Evolutionary conservation across 92 coral and sea anemone genomes (phyloP).

Genomic region (Desmophyllum pertusum): DNA sequence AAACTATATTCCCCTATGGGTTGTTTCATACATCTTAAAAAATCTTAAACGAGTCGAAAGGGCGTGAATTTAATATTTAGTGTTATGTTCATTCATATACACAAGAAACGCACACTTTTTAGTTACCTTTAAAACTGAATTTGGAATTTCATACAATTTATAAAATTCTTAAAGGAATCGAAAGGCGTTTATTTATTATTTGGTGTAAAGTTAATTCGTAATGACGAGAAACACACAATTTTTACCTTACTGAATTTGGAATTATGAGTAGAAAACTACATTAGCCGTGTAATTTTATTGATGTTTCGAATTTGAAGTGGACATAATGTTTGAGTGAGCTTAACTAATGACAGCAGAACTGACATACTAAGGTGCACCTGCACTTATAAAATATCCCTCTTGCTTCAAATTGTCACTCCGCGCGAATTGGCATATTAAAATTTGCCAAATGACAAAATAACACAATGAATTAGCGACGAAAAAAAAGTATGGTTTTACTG

Average conservation of each 20-base stretch:
- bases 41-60: background rate
- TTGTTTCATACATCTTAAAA: background rate
- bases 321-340: background rate
- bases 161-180: too few relatives aligned
- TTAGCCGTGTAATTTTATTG: slow-evolving; percentile 14
- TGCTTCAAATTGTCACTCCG: background rate
- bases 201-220: background rate
- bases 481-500: background rate
- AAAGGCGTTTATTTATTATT: background rate
- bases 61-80: background rate
- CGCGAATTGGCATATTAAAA: slow-evolving; percentile 1
- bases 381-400: background rate
- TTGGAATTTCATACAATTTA: background rate
- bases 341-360: background rate
- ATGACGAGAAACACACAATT: background rate
- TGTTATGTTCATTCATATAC: background rate
- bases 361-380: background rate
- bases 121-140: background rate
- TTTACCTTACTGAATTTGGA: background rate
- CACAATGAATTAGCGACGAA: background rate
- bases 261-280: background rate
- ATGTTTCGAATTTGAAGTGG: slow-evolving; percentile 12
- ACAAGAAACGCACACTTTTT: background rate
- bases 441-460: background rate
- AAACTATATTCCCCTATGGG: background rate